Conservation (phyloP, 2,888 invertebrate species). For the Lasioglossum malachurum region DNA sequence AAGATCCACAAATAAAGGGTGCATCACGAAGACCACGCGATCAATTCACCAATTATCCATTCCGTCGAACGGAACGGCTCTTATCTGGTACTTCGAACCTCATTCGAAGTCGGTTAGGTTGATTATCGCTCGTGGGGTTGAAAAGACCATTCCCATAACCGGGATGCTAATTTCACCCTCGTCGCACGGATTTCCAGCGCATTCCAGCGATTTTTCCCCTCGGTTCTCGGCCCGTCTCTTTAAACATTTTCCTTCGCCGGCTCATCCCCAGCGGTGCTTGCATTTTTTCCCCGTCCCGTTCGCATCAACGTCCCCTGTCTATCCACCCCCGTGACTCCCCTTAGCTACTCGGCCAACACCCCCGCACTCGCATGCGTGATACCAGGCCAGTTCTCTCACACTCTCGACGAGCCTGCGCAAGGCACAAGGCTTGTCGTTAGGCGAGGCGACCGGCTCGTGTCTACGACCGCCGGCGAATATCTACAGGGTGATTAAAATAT, state of each 20-base stretch:
- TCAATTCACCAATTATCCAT: too few relatives aligned
- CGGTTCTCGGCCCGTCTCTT: neutral
- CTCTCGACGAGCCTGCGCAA: conserved; percentile 49
- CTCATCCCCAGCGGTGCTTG: neutral
- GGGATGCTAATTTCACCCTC: neutral
- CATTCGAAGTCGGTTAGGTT: neutral
- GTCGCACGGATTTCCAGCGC: neutral
- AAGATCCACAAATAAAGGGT: too few relatives aligned
- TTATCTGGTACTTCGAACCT: neutral
- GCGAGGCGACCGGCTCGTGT: conserved; percentile 36
- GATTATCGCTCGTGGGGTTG: neutral
- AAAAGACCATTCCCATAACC: neutral
- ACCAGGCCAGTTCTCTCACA: conserved; percentile 17
- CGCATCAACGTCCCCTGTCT: neutral
- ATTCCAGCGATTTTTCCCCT: neutral
- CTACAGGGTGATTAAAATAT: conserved; percentile 49
- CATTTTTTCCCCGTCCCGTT: neutral
- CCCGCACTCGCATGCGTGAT: conserved; percentile 48
- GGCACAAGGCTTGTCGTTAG: conserved; percentile 38
- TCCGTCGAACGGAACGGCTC: too few relatives aligned
- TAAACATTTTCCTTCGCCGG: neutral
- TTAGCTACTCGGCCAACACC: conserved; percentile 41
- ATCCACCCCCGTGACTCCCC: neutral
- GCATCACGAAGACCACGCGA: too few relatives aligned
- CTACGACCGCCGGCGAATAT: conserved; percentile 37